Conservation (phyloP, 1,140 invertebrate species). For the Achroia grisella region DNA sequence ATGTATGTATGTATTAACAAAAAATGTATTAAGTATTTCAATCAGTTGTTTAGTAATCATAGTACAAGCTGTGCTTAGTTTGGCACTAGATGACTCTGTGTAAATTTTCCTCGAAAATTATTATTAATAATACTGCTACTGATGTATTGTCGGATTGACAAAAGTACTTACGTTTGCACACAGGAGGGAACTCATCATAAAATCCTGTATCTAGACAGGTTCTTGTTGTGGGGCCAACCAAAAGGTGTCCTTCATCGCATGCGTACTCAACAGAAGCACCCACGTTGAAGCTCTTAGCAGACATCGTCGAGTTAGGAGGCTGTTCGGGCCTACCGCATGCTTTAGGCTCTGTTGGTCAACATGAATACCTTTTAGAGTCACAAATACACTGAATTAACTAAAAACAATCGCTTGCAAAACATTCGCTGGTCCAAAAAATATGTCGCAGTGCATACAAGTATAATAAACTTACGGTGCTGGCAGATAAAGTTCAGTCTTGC, state of each 20-base stretch:
- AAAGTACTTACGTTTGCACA: slow-evolving; percentile 89
- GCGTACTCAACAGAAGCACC: slow-evolving; percentile 90
- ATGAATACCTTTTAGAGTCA: too few relatives aligned
- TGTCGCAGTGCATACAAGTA: slow-evolving; percentile 15
- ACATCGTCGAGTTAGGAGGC: slow-evolving; percentile 93
- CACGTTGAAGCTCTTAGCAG: slow-evolving; percentile 83
- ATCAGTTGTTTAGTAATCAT: too few relatives aligned
- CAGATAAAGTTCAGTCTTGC: slow-evolving; percentile 92
- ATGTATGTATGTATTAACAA: too few relatives aligned
- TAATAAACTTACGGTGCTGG: slow-evolving; percentile 88
- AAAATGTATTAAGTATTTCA: too few relatives aligned
- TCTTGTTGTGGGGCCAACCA: slow-evolving; percentile 88
- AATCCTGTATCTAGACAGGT: slow-evolving; percentile 93
- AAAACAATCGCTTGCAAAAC: background rate
- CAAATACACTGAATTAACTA: background rate
- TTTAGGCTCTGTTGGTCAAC: slow-evolving; percentile 80
- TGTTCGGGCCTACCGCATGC: slow-evolving; percentile 93
- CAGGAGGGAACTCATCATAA: slow-evolving; percentile 94
- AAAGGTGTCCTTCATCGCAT: slow-evolving; percentile 89
- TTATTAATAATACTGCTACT: too few relatives aligned
- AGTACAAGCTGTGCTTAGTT: too few relatives aligned
- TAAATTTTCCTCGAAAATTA: too few relatives aligned
- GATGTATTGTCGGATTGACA: background rate
- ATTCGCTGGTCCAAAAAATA: background rate
- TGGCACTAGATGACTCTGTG: too few relatives aligned